A percentile compares a stretch with the other conserved stretches of the same genome.
phyloP scores from a whole-genome alignment of 1,140 invertebrate species.

The Drosophila novamexicana region DNA sequence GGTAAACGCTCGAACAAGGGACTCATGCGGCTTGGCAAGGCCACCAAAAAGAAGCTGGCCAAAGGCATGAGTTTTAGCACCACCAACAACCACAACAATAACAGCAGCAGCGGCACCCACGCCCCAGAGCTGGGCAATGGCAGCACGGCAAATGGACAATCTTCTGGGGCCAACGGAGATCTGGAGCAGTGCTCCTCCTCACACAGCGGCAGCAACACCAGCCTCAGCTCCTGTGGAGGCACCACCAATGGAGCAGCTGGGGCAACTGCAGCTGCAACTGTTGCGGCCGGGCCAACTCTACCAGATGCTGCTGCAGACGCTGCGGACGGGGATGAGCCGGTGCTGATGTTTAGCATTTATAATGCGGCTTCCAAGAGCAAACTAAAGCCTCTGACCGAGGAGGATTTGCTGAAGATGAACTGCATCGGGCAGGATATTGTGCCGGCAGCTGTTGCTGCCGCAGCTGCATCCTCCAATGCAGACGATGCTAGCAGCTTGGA shows the following conservation, averaged over 20 bases:
- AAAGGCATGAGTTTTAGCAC: conserved; percentile 77
- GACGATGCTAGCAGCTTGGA: conserved; percentile 74
- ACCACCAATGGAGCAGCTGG: conserved; percentile 2
- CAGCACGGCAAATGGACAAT: conserved; percentile 40
- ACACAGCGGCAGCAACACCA: conserved; percentile 72
- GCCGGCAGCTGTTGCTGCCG: conserved; percentile 44
- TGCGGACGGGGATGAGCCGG: conserved; percentile 44
- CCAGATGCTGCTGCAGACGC: background rate
- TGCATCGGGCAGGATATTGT: conserved; percentile 72
- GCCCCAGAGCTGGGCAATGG: conserved; percentile 13
- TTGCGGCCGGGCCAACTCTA: background rate
- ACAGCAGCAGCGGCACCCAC: background rate
- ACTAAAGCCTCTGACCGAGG: conserved; percentile 77
- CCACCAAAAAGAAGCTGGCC: conserved; percentile 78
- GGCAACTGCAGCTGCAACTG: background rate
- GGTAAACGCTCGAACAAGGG: conserved; percentile 64
- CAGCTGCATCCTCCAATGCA: conserved; percentile 66
- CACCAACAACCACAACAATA: conserved; percentile 7
- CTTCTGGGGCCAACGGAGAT: conserved; percentile 42
- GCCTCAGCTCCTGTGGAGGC: conserved; percentile 61
- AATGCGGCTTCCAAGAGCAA: conserved; percentile 74
- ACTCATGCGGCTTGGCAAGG: conserved; percentile 74
- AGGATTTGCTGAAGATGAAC: conserved; percentile 84
- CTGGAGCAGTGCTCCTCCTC: conserved; percentile 62
- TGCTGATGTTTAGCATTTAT: conserved; percentile 78